Percentiles rank a stretch among this genome's conserved stretches.
Conservation (phyloP, 2,888 invertebrate genomes). For the Onthophagus sagittarius region DNA sequence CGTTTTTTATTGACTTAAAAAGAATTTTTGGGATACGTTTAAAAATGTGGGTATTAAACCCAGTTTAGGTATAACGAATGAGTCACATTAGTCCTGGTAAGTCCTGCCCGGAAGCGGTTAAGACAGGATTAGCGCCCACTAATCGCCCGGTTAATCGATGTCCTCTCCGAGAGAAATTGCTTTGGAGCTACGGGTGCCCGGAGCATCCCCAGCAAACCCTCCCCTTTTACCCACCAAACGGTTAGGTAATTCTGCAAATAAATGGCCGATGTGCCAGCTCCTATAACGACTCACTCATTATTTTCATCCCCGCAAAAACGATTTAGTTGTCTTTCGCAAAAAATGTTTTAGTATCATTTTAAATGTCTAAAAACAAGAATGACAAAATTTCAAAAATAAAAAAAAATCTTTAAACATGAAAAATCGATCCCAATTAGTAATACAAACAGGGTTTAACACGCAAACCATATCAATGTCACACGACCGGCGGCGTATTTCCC, state of each 20-base stretch:
- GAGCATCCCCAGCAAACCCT: neutral
- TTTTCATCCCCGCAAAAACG: neutral
- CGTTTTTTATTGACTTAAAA: neutral
- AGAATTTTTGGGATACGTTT: no score
- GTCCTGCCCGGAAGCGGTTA: conserved; percentile 35
- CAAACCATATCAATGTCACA: neutral
- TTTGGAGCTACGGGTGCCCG: neutral
- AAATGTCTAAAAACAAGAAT: neutral
- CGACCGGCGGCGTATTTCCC: neutral
- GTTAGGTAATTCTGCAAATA: neutral
- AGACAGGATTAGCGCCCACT: conserved; percentile 38
- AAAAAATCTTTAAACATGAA: neutral
- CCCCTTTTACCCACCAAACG: neutral
- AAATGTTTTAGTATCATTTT: neutral
- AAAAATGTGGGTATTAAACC: no score
- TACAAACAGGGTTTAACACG: neutral
- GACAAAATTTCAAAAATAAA: neutral
- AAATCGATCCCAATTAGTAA: neutral
- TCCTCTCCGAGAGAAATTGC: conserved; percentile 29
- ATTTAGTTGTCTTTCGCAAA: neutral
- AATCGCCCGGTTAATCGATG: conserved; percentile 42
- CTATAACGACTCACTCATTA: neutral
- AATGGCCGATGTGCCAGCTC: neutral
- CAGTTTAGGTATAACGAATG: conserved; percentile 33
- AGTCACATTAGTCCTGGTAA: conserved; percentile 38